Evolutionary conservation across 2,113 vertebrate genomes (phyloP).

Genomic region (Porphyrio hochstetteri): DNA sequence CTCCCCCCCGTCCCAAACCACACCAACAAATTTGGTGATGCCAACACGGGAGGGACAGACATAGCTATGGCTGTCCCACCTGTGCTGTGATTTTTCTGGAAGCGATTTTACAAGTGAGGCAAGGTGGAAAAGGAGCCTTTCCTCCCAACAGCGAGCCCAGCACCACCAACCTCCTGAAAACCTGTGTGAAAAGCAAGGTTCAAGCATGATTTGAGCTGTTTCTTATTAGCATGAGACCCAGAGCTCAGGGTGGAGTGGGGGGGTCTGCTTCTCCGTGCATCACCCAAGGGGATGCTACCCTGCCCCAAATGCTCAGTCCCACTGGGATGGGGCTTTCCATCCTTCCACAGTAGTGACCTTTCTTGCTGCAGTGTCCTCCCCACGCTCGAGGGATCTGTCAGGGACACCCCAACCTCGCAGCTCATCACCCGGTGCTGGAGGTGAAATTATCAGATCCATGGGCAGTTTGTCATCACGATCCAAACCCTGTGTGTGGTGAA

Average conservation of each 20-base stretch:
- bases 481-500: not conserved
- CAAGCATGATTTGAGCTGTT: not conserved
- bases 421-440: rapidly evolving
- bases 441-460: not conserved
- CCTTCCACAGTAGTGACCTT: not conserved
- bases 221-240: not conserved
- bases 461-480: not conserved
- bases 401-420: not conserved
- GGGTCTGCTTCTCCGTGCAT: not conserved
- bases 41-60: not conserved
- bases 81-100: not conserved
- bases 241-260: not conserved
- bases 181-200: not conserved
- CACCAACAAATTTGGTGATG: not conserved
- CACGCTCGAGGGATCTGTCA: rapidly evolving
- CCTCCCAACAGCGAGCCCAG: rapidly evolving
- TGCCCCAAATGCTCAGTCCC: not conserved
- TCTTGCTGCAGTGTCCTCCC: not conserved
- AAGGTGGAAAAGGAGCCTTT: not conserved
- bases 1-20: not conserved
- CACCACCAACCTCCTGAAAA: not conserved
- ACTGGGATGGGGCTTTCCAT: rapidly evolving
- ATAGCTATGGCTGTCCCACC: rapidly evolving
- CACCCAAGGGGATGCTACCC: not conserved
- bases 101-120: rapidly evolving